Conservation (phyloP, 2,888 invertebrate species). For the Pecten maximus region DNA sequence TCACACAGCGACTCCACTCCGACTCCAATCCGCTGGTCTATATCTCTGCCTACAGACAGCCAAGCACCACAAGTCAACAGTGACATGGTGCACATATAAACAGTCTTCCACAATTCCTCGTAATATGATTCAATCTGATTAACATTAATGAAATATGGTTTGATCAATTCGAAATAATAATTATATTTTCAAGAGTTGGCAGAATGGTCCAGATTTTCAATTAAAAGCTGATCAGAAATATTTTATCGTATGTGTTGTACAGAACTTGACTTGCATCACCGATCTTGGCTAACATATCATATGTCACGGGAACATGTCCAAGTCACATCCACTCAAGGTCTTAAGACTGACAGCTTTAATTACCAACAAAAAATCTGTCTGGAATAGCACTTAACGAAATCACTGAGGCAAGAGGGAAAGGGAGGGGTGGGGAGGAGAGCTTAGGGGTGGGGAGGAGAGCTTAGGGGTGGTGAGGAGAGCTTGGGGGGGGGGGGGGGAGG, state of each 20-base stretch:
- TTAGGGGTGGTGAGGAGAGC: no score
- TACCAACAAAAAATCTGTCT: slow-evolving; percentile 22
- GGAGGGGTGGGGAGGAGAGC: background rate
- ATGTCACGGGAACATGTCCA: slow-evolving; percentile 26
- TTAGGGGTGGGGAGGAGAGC: no score
- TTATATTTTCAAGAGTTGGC: background rate
- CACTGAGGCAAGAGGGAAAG: background rate
- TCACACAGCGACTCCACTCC: background rate
- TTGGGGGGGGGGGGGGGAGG: no score
- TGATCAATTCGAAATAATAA: slow-evolving; percentile 3
- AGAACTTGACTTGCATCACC: background rate
- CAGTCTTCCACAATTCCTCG: background rate
- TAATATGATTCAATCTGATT: background rate
- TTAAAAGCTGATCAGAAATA: background rate
- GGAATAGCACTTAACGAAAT: background rate
- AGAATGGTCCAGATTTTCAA: background rate
- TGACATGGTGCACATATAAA: background rate
- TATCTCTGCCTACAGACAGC: background rate
- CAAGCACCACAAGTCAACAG: background rate
- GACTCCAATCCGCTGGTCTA: background rate
- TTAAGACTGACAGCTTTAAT: background rate
- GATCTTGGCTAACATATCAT: background rate
- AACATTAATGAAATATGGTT: background rate
- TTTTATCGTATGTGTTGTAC: background rate
- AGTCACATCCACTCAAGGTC: background rate